These are phyloP conservation scores for Neofelis nebulosa DNA, from an alignment of 2,113 vertebrate species.

Conservation along the genomic window DNA sequence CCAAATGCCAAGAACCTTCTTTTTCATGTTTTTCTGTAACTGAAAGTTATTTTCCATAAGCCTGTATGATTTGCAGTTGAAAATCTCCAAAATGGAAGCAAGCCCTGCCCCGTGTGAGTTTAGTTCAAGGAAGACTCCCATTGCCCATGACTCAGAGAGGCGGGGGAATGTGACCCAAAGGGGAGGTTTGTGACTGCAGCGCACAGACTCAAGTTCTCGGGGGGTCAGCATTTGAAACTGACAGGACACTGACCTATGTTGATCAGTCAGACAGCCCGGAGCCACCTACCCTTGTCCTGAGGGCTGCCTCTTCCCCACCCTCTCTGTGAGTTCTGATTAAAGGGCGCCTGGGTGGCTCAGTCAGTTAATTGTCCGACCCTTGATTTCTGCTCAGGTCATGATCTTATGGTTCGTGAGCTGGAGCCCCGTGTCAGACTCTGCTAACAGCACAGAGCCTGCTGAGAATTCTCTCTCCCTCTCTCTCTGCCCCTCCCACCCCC, in stretches of 20 bases:
- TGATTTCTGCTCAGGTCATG: no score
- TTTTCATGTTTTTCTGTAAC: constrained; percentile 4
- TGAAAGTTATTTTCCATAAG: not conserved
- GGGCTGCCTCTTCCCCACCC: not conserved
- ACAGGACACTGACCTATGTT: not conserved
- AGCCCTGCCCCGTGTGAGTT: not conserved
- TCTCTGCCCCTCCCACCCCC: no score
- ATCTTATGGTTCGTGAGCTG: no score
- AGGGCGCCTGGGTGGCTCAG: not conserved
- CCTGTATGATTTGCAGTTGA: not conserved
- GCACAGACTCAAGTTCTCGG: not conserved
- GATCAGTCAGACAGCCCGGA: not conserved
- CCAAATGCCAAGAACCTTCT: not conserved
- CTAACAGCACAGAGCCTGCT: no score
- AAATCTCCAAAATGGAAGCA: not conserved
- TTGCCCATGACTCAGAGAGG: not conserved
- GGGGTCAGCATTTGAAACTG: not conserved
- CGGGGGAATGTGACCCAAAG: not conserved
- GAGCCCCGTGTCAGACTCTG: no score
- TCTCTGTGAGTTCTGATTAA: not conserved
- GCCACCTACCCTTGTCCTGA: not conserved
- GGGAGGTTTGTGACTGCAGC: not conserved
- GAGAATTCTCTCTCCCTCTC: no score
- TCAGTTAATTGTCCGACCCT: no score
- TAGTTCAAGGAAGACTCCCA: fast-evolving